A percentile compares a stretch with the other conserved stretches of the same genome.
These are phyloP conservation scores for Bradypodion pumilum DNA, from an alignment of 2,797 vertebrate species.

Conservation along the genomic window DNA sequence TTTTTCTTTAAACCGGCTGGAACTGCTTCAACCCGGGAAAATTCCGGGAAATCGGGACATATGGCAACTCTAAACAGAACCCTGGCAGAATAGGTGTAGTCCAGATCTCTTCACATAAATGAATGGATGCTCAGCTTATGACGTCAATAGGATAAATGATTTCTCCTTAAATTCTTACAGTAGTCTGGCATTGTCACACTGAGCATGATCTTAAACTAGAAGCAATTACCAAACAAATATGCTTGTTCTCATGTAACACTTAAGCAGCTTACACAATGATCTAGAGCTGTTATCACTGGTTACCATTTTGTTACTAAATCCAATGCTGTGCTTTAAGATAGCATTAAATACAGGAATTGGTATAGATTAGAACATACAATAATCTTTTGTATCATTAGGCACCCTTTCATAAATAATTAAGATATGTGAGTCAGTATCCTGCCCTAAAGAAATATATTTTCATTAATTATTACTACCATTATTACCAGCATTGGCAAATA, in stretches of 20 bases:
- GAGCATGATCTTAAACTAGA: background rate
- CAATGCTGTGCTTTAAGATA: background rate
- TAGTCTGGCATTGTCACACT: background rate
- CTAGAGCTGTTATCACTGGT: background rate
- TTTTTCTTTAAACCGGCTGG: too few relatives aligned
- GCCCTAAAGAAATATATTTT: background rate
- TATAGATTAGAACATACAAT: too few relatives aligned
- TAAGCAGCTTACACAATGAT: background rate
- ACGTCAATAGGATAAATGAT: background rate
- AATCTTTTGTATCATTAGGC: conserved; percentile 22
- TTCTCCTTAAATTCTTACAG: background rate
- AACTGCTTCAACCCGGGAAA: too few relatives aligned
- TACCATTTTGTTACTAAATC: background rate
- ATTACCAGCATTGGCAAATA: background rate
- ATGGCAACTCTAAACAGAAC: too few relatives aligned
- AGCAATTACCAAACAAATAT: background rate
- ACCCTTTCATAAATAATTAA: background rate
- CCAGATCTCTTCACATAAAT: too few relatives aligned
- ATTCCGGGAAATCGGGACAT: too few relatives aligned
- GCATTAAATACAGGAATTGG: too few relatives aligned
- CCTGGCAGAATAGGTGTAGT: background rate
- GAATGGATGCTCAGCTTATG: background rate
- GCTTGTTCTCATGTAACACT: background rate
- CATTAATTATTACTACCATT: background rate
- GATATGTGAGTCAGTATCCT: background rate